Evolutionary conservation across 1,140 invertebrate genomes (phyloP).

Genomic region (Latrodectus geometricus): DNA sequence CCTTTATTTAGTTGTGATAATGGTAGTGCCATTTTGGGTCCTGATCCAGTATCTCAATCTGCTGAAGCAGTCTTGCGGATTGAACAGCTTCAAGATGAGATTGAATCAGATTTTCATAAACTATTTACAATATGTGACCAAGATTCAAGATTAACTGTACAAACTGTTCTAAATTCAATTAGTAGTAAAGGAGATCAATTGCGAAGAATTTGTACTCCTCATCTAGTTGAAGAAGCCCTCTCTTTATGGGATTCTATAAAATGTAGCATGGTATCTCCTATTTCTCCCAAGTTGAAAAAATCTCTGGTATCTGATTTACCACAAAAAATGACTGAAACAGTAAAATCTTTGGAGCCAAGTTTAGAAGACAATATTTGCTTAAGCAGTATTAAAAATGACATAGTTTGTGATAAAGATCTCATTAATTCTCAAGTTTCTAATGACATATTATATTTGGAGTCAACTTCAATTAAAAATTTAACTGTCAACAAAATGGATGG

Average conservation of each 20-base stretch:
- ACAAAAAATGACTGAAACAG: neutral
- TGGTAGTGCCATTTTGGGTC: conserved; percentile 65
- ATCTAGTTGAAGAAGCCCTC: conserved; percentile 86
- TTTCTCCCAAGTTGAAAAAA: neutral
- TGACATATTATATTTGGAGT: too few species aligned
- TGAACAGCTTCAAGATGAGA: conserved; percentile 64
- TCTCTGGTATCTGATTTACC: neutral
- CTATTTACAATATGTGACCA: conserved; percentile 65
- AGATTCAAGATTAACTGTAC: conserved; percentile 79
- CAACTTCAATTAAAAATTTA: too few species aligned
- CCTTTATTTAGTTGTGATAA: conserved; percentile 62
- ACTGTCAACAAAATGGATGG: neutral
- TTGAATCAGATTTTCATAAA: conserved; percentile 59
- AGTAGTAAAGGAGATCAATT: conserved; percentile 82
- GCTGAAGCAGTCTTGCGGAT: conserved; percentile 70
- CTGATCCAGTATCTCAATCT: conserved; percentile 76
- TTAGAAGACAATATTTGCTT: neutral
- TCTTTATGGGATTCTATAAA: conserved; percentile 78
- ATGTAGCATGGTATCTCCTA: neutral
- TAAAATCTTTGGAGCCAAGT: neutral
- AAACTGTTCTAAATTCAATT: conserved; percentile 83
- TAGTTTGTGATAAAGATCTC: too few species aligned
- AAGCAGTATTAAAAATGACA: neutral
- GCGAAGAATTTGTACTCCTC: conserved; percentile 84
- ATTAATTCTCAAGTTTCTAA: too few species aligned